Base-by-base conservation (phyloP, 2,797 vertebrate genomes). In the Artibeus lituratus region DNA sequence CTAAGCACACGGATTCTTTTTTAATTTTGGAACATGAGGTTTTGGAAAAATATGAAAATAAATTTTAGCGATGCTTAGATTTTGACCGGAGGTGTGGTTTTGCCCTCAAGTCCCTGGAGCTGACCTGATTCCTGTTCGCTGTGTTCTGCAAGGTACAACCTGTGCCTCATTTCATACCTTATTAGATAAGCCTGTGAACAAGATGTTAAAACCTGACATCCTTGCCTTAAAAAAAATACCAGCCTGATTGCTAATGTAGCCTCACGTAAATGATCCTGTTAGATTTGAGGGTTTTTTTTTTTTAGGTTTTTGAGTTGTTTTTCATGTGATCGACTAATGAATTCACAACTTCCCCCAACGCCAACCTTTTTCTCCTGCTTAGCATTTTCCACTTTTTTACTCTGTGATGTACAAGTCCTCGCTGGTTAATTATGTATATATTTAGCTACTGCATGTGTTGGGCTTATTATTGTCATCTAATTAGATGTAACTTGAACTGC, bases 381-480 rank as follows among this genome's bases (percentile, higher is more conserved):
- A 98, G 98, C 98, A 98, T 98, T 98, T 98, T 98, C 98, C 98
- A 98, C 98, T 98, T 98, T 98, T 99, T 98, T 98, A 97, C 98
- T 98, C 98, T 98, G 98, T 99, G 99, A 99, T 99, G 99, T 99
- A 99, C 99, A 98, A 98, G 98, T 98, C 97, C 98, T 98, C 98
- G 97, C 99, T 99, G 98, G 99, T 99, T 99, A 99, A 99, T 99
- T 99, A 99, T 99, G 99, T 99, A 99, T 99, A 99, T 99, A 99
- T 99, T 99, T 99, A 99, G 99, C 99, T 99, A 95, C 97, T 98
- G 99, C 99, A 98, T 98, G 98, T 98, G 98, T 99, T 99, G 98
- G 99, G 99, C 99, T 99, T 99, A 99, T 99, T 99, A 99, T 99
- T 99, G 99, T 99, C 99, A 99, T 99, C 99, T 99, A 99, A 99